These are phyloP conservation scores for Triplophysa yarkandensis DNA, from an alignment of 2,797 vertebrate species.

Conservation along the genomic window DNA sequence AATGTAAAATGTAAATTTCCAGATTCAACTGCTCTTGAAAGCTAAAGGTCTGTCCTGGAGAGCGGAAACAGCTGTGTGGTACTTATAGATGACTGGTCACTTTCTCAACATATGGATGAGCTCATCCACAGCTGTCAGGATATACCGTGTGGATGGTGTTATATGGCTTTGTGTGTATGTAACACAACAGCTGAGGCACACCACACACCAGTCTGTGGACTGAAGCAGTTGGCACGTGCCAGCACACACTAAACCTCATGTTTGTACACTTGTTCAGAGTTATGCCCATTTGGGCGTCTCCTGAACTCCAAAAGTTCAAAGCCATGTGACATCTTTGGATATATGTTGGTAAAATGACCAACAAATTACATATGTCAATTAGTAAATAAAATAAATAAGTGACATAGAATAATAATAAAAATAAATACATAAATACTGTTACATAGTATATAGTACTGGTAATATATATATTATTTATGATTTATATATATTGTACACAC, in stretches of 20 bases:
- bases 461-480: too few species aligned
- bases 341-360: too few species aligned
- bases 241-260: background rate
- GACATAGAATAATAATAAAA: too few species aligned
- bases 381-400: too few species aligned
- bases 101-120: conserved; percentile 21
- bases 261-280: conserved; percentile 19
- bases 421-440: too few species aligned
- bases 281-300: background rate
- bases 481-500: too few species aligned
- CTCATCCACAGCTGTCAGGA: conserved; percentile 37
- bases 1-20: too few species aligned
- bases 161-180: background rate
- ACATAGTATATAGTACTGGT: too few species aligned
- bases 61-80: conserved; percentile 40
- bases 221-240: conserved; percentile 26
- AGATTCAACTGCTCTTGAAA: background rate
- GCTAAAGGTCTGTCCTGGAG: background rate
- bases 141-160: conserved; percentile 34
- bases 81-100: conserved; percentile 31
- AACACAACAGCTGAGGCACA: conserved; percentile 23
- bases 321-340: background rate
- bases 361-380: too few species aligned
- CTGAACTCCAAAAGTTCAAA: background rate
- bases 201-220: conserved; percentile 26